Evolutionary conservation across 2,888 invertebrate species (phyloP).

Genomic region (Abrostola triplasia): DNA sequence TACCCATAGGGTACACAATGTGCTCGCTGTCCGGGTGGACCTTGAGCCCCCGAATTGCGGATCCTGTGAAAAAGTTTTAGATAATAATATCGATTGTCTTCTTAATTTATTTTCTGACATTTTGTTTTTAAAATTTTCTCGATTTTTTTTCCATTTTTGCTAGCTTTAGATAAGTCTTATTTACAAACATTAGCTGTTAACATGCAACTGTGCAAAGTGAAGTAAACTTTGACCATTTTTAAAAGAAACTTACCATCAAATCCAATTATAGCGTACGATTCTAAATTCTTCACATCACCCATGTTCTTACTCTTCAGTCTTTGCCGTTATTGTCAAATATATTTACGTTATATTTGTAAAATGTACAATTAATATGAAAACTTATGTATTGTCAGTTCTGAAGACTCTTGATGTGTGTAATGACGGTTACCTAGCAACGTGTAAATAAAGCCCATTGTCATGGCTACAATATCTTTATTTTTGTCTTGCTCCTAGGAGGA

Average conservation of each 20-base stretch:
- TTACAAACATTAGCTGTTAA: neutral
- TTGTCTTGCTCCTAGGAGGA: neutral
- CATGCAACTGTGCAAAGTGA: neutral
- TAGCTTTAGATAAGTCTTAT: neutral
- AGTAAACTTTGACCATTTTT: slow-evolving; percentile 15
- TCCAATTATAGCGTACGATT: slow-evolving; percentile 92
- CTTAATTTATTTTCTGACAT: too few relatives aligned
- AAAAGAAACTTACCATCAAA: slow-evolving; percentile 91
- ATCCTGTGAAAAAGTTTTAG: slow-evolving; percentile 63
- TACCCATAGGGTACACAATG: slow-evolving; percentile 93
- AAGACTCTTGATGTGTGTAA: slow-evolving; percentile 37
- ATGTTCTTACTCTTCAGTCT: slow-evolving; percentile 58
- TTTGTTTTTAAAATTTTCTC: too few relatives aligned
- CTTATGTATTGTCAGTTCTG: slow-evolving; percentile 35
- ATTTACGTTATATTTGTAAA: slow-evolving; percentile 42
- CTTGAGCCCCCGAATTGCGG: slow-evolving; percentile 88
- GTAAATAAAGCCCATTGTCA: slow-evolving; percentile 48
- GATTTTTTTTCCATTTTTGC: too few relatives aligned
- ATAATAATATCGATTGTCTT: neutral
- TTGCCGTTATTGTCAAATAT: slow-evolving; percentile 37
- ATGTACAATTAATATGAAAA: slow-evolving; percentile 37
- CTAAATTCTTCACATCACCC: slow-evolving; percentile 88
- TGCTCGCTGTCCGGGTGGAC: slow-evolving; percentile 92
- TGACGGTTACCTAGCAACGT: slow-evolving; percentile 41
- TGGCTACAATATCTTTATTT: slow-evolving; percentile 27